phyloP scores from a whole-genome alignment of 2,888 invertebrate species.

The Anodontia alba region DNA sequence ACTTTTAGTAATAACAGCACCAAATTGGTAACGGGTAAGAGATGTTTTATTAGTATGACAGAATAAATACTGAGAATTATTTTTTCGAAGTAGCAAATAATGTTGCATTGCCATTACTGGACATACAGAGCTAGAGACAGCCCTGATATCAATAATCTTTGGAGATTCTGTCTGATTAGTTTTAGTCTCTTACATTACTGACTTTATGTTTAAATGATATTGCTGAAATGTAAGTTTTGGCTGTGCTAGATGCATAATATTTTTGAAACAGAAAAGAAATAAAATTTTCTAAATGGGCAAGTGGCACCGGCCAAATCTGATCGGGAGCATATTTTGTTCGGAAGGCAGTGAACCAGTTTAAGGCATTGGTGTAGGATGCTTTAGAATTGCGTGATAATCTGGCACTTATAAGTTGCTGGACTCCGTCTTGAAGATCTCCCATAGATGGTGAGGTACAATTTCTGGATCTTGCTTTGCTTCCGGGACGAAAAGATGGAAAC shows the following conservation, averaged over 20 bases:
- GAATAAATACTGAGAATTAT: not conserved
- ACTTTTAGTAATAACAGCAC: slow-evolving; percentile 1
- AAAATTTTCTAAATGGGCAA: too few species aligned
- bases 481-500: slow-evolving; percentile 24
- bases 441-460: not conserved
- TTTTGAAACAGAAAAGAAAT: too few species aligned
- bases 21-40: slow-evolving; percentile 15
- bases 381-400: not conserved
- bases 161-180: slow-evolving; percentile 10
- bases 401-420: not conserved
- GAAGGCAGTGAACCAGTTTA: not conserved
- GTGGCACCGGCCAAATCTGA: not conserved
- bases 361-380: not conserved
- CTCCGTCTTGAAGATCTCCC: slow-evolving; percentile 13
- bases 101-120: not conserved
- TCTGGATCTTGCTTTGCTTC: not conserved
- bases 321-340: not conserved
- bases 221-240: too few species aligned
- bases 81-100: not conserved
- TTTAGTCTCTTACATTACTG: not conserved
- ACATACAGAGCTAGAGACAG: not conserved
- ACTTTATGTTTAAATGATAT: too few species aligned
- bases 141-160: not conserved
- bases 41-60: slow-evolving; percentile 2
- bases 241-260: too few species aligned